Base-by-base conservation (phyloP, 2,113 vertebrate genomes). In the Hypocryptadius cinnamomeus region DNA sequence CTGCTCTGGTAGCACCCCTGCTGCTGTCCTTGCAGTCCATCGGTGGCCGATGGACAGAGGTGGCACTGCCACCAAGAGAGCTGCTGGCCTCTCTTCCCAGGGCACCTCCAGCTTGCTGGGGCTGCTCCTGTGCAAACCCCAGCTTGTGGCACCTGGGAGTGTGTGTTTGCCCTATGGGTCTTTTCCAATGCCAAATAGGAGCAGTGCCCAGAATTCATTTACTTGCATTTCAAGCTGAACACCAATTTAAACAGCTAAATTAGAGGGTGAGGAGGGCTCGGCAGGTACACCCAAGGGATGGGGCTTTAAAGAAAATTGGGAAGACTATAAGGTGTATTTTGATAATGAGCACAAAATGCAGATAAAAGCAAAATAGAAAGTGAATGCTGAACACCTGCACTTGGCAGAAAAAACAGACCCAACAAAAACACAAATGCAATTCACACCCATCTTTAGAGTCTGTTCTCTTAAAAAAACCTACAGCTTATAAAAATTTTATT, bases 1-100 rank as follows among this genome's bases (percentile, higher is more conserved):
- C 16, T 31, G 19, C 51, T 37, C 35, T 40, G 30, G 11, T 15
- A 11, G 15, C 0, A 0, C 40, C 50, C 74, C 45, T 48, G 39
- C 61, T 44, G 27, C 56, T 8, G 7, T 39, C 18, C 65, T 57
- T 22, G 35, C 30, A 37, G 60, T n/a, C 28, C 21, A 1, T 20
- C 1, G 0, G 44, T 51, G 40, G 23, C 31, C 0, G 0, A 54
- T 1, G 6, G 39, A 37, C 14, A 1, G 7, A 42, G 28, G 28
- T 68, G 71, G 21, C 68, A 27, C 27, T 61, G 44, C 24, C 47
- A 28, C 45, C 5, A 6, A 30, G 14, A 19, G 6, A 23, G 25
- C n/a, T 91, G 27, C n/a, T 63, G 27, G 22, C 6, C 12, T 33
- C 30, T 56, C 28, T 84, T 64, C 15, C 33, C 27, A 11, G 6